phyloP scores from a whole-genome alignment of 2,888 invertebrate genomes.

The Ichneumon xanthorius region DNA sequence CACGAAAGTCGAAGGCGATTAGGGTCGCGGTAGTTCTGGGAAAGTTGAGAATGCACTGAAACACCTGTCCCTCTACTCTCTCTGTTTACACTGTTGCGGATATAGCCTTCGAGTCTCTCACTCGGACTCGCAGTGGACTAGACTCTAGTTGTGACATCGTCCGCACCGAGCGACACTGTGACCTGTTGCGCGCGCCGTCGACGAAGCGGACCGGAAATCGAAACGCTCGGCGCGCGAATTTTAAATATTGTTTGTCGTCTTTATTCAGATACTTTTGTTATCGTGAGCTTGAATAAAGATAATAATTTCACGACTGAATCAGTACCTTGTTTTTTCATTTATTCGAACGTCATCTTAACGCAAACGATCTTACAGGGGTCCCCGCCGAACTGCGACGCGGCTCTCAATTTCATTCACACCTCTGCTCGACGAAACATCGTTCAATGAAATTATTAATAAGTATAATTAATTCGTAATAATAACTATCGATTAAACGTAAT shows the following conservation, averaged over 20 bases:
- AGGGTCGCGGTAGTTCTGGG: slow-evolving; percentile 26
- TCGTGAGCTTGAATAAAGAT: not conserved
- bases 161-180: not conserved
- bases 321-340: slow-evolving; percentile 57
- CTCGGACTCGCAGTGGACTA: not conserved
- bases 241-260: slow-evolving; percentile 21
- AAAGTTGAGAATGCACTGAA: slow-evolving; percentile 32
- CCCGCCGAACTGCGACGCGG: not conserved
- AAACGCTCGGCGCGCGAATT: slow-evolving; percentile 19
- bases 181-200: slow-evolving; percentile 7
- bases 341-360: slow-evolving; percentile 38
- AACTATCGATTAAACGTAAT: slow-evolving; percentile 29
- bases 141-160: not conserved
- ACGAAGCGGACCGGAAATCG: slow-evolving; percentile 1
- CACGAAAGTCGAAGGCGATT: not conserved
- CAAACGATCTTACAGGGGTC: not conserved
- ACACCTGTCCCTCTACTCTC: slow-evolving; percentile 23
- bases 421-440: slow-evolving; percentile 25
- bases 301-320: slow-evolving; percentile 21
- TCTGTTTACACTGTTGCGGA: not conserved
- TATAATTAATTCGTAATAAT: slow-evolving; percentile 50
- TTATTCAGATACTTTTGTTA: slow-evolving; percentile 17
- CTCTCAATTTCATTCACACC: slow-evolving; percentile 17
- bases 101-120: not conserved
- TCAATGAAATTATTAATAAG: slow-evolving; percentile 52